These are phyloP conservation scores for Equus quagga DNA, from an alignment of 2,113 vertebrate species.

Conservation along the genomic window DNA sequence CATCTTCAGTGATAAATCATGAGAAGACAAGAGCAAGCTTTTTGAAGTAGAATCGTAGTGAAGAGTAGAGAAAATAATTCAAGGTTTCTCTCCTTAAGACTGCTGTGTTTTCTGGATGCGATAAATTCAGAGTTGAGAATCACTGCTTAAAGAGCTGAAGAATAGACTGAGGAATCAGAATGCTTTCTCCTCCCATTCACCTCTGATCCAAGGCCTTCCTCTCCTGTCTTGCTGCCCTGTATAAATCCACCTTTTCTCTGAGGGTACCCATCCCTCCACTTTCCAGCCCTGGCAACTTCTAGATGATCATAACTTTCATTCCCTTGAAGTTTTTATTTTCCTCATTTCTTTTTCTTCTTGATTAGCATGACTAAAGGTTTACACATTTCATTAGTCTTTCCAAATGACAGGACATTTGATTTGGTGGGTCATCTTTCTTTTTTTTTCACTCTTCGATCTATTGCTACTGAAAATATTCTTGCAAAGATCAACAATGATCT, in stretches of 20 bases:
- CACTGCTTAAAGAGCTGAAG: neutral
- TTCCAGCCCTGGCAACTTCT: neutral
- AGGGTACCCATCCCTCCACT: neutral
- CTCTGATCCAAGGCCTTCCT: neutral
- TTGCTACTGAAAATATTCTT: neutral
- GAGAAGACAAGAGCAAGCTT: neutral
- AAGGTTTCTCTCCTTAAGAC: neutral
- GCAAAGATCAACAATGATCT: neutral
- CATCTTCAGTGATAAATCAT: neutral
- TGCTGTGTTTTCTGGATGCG: neutral
- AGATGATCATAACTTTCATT: neutral
- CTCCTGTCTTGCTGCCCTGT: neutral
- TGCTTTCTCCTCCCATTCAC: neutral
- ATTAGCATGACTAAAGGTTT: neutral
- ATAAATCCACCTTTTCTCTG: neutral
- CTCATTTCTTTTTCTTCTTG: neutral
- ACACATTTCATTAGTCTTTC: neutral
- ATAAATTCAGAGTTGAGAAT: neutral
- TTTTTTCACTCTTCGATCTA: neutral
- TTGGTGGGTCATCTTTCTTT: neutral
- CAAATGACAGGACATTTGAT: neutral
- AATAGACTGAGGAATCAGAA: neutral
- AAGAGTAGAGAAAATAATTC: neutral
- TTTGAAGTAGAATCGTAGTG: neutral
- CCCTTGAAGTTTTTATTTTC: neutral